Evolutionary conservation across 37 sponge, comb jelly and placozoan species (phyloP).

Genomic region (Chondrosia reniformis): DNA sequence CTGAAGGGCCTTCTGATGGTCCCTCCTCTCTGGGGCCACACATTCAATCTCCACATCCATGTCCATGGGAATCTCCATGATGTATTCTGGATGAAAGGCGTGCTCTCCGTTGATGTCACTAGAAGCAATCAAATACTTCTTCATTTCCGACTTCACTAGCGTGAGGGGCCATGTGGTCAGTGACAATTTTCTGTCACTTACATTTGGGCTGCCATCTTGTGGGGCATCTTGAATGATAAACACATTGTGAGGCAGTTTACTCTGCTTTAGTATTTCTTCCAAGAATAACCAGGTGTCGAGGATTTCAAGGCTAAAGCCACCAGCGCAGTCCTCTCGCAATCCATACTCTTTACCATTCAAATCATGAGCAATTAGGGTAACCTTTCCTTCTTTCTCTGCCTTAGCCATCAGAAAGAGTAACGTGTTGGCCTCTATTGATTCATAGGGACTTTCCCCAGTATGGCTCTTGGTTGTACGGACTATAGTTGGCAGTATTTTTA

Average conservation of each 20-base stretch:
- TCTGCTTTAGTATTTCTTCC: background rate
- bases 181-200: too few species aligned
- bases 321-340: conserved; percentile 15
- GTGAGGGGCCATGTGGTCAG: conserved; percentile 4
- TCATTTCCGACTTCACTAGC: background rate
- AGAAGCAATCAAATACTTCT: conserved; percentile 6
- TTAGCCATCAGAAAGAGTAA: background rate
- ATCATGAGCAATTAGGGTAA: background rate
- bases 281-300: conserved; percentile 11
- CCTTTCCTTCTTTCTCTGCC: background rate
- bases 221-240: background rate
- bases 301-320: background rate
- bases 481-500: background rate
- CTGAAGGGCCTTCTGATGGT: background rate
- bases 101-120: conserved; percentile 17
- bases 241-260: background rate
- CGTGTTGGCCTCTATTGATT: background rate
- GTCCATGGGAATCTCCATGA: conserved; percentile 6
- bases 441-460: background rate
- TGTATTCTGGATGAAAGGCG: background rate
- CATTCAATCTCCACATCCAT: conserved; percentile 17
- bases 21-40: background rate
- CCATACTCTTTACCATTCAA: conserved; percentile 13
- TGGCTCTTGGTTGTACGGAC: background rate
- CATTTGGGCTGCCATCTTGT: background rate